These are phyloP conservation scores for Girardinichthys multiradiatus DNA, from an alignment of 2,113 vertebrate genomes.

Conservation along the genomic window DNA sequence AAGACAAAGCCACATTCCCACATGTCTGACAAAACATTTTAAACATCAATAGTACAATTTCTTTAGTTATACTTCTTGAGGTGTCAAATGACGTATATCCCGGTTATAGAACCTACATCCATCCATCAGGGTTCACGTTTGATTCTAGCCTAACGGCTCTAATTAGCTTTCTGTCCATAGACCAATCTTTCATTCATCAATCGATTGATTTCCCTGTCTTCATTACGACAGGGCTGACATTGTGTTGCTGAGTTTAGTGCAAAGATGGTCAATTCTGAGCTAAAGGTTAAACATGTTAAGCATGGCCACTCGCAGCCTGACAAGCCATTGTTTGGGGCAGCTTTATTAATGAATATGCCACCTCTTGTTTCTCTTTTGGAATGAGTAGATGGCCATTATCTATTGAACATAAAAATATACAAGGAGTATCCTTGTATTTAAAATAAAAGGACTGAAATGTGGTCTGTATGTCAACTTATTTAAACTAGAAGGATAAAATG, in stretches of 20 bases:
- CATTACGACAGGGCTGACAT: slow-evolving; percentile 63
- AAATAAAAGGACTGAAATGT: not conserved
- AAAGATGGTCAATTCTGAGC: slow-evolving; percentile 55
- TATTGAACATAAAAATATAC: slow-evolving; percentile 11
- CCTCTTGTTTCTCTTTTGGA: slow-evolving; percentile 26
- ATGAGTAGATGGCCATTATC: slow-evolving; percentile 13
- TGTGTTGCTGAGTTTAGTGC: slow-evolving; percentile 53
- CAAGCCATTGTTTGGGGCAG: slow-evolving; percentile 33
- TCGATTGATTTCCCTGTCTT: slow-evolving; percentile 78
- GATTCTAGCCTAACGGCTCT: slow-evolving; percentile 64
- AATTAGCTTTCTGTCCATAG: slow-evolving; percentile 76
- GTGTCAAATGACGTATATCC: slow-evolving; percentile 70
- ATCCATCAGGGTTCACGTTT: slow-evolving; percentile 66
- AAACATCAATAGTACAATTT: slow-evolving; percentile 63
- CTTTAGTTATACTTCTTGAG: slow-evolving; percentile 63
- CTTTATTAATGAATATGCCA: slow-evolving; percentile 60
- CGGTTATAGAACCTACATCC: slow-evolving; percentile 65
- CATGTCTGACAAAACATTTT: slow-evolving; percentile 29
- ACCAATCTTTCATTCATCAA: slow-evolving; percentile 80
- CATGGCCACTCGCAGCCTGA: slow-evolving; percentile 32
- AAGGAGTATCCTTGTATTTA: not conserved
- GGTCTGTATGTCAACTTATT: not conserved
- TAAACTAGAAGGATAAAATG: not conserved
- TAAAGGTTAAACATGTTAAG: slow-evolving; percentile 78
- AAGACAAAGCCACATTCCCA: not conserved